Evolutionary conservation across 1,140 invertebrate genomes (phyloP), one percentile per base, ranked within the genome.

Genomic region (Drosophila nigrodunni): DNA sequence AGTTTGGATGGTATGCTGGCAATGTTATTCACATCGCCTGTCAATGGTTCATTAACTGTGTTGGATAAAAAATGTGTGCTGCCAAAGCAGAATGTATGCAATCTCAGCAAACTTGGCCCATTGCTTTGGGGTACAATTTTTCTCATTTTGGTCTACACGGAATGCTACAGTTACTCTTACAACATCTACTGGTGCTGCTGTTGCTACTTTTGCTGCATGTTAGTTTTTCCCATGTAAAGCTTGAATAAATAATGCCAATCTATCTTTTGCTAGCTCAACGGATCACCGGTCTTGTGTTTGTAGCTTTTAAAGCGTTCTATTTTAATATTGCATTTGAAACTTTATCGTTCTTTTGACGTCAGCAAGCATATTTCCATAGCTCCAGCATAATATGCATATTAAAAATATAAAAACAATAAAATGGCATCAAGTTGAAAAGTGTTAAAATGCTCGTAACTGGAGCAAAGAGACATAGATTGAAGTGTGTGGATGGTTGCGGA

Each of bases 191-290:
- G 25, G 0, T 39, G 43, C 10, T 18, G 15, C 1, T 50, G 7
- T 30, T 3, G n/a, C 10, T 49, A 7, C 6, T 15, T 10, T 15
- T 47, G 34, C 37, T 18, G 30, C 54, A 47, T 60, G 55, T 58
- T 49, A 35, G 49, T 49, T 60, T 30, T 50, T 41, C 35, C 43
- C 57, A 39, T 61, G 75, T 57, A 15, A 41, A 66, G 74, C 80
- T 80, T 88, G 72, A 88, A 88, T 88, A 88, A 88, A 88, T 88
- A 88, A 88, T 88, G 77, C 61, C 74, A 69, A 74, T 88, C 79
- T 69, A 68, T 89, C 85, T 83, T 88, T 59, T 67, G 52, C 25
- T 3, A 30, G 49, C 64, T 54, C 58, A 72, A 71, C 44, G 65
- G 71, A 64, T 77, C 70, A 74, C 39, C 34, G 62, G 41, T 43